Percentiles rank a stretch among this genome's conserved stretches.
Evolutionary conservation across 2,113 vertebrate species (phyloP).

Genomic region (Burhinus bistriatus): DNA sequence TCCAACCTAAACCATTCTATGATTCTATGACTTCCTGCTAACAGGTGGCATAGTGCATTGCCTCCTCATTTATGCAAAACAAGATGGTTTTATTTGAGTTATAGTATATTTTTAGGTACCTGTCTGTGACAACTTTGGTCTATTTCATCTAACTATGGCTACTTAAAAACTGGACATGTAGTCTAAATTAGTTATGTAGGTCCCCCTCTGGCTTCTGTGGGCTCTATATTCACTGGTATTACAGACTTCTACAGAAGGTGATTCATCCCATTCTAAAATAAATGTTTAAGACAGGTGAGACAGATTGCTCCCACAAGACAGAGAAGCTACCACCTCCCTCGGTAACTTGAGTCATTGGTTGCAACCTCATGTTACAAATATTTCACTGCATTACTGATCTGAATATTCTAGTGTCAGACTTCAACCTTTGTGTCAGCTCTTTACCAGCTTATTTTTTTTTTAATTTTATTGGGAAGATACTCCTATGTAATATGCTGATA

Average conservation of each 20-base stretch:
- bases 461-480: not conserved
- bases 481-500: not conserved
- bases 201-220: not conserved
- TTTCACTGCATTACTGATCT: not conserved
- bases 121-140: not conserved
- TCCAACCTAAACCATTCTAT: too few species aligned
- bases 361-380: not conserved
- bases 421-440: not conserved
- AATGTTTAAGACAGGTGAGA: not conserved
- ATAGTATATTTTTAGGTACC: not conserved
- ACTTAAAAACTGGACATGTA: not conserved
- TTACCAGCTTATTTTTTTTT: not conserved
- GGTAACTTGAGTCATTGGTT: not conserved
- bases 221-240: not conserved
- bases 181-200: not conserved
- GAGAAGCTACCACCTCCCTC: not conserved
- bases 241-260: not conserved
- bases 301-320: not conserved
- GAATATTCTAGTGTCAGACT: not conserved
- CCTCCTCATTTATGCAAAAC: not conserved
- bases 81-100: not conserved
- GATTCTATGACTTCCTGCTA: not conserved
- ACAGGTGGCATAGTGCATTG: not conserved
- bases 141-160: not conserved
- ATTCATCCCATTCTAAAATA: not conserved